phyloP scores from a whole-genome alignment of 2,797 vertebrate species.

The Liparis tanakae region DNA sequence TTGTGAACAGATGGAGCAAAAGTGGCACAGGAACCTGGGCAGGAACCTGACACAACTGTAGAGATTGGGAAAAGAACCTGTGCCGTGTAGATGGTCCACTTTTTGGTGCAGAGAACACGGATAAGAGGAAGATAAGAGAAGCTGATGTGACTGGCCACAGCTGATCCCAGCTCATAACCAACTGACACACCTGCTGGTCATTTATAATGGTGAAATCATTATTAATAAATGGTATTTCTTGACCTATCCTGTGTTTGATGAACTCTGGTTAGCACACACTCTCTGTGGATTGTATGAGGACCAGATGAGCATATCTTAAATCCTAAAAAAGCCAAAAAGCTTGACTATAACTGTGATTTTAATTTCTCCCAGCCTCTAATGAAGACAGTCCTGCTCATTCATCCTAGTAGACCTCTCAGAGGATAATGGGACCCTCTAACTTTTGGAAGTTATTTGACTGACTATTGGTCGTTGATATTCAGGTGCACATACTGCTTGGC shows the following conservation, averaged over 20 bases:
- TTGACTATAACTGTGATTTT: constrained; percentile 10
- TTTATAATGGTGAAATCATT: neutral
- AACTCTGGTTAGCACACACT: neutral
- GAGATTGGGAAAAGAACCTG: neutral
- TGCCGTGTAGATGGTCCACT: neutral
- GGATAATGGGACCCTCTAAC: constrained; percentile 10
- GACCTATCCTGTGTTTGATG: constrained; percentile 10
- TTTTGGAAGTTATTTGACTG: constrained; percentile 39
- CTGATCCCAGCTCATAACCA: neutral
- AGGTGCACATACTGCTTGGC: constrained; percentile 49
- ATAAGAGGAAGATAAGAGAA: neutral
- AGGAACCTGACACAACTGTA: neutral
- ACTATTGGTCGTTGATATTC: constrained; percentile 40
- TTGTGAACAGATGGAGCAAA: too few species aligned
- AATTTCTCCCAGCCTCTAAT: constrained; percentile 3
- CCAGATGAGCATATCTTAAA: constrained; percentile 5
- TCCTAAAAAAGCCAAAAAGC: constrained; percentile 10
- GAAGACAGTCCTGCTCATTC: constrained; percentile 24
- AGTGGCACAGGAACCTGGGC: neutral
- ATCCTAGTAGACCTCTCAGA: constrained; percentile 8
- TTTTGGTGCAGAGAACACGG: neutral
- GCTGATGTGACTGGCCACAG: neutral
- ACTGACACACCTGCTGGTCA: neutral
- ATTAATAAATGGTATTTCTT: neutral
- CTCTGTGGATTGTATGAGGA: neutral